Evolutionary conservation across 2,113 vertebrate genomes (phyloP), one percentile per base, ranked within the genome.

Genomic region (Clarias macrocephalus): DNA sequence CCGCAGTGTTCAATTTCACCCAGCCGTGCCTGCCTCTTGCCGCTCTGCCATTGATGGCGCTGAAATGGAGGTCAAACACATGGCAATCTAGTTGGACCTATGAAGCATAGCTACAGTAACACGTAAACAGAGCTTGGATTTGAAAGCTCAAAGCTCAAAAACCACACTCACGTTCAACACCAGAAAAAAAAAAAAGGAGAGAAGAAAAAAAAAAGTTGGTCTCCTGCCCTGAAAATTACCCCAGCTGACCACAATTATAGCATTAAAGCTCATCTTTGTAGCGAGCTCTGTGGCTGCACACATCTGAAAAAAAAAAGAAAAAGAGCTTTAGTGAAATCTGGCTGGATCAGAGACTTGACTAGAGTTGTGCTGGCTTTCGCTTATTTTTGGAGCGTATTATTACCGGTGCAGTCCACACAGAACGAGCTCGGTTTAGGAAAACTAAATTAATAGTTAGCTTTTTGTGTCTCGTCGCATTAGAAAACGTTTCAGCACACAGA

Each of bases 241-340:
- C 91, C 70, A 84, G 90, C 86, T 75, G 88, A 87, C 93, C 92
- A 88, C 91, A 93, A 92, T 94, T 93, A 93, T 91, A 94, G 70
- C 88, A 80, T 88, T 91, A 86, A 86, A 80, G 86, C 79, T 76
- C 2, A 82, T 88, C 84, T 77, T 88, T 59, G 85, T 52, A 56
- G 48, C 25, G 25, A 68, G 89, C 65, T 86, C 86, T 85, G 89
- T 88, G 75, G n/a, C 48, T 48, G 30, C 30, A 62, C 79, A 60
- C 79, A 56, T 88, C 28, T 72, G 77, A 86, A 85, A 66, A 85
- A 37, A 37, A 37, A 48, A 88, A 85, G 48, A 52, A 87, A 90
- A 92, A 88, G 83, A 86, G 87, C 83, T 92, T 77, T 82, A 82
- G 91, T 89, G 68, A 92, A 91, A 90, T 85, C 80, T 89, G 89